Evolutionary conservation across 1,140 invertebrate genomes (phyloP).

Genomic region (Camponotus vicinus): DNA sequence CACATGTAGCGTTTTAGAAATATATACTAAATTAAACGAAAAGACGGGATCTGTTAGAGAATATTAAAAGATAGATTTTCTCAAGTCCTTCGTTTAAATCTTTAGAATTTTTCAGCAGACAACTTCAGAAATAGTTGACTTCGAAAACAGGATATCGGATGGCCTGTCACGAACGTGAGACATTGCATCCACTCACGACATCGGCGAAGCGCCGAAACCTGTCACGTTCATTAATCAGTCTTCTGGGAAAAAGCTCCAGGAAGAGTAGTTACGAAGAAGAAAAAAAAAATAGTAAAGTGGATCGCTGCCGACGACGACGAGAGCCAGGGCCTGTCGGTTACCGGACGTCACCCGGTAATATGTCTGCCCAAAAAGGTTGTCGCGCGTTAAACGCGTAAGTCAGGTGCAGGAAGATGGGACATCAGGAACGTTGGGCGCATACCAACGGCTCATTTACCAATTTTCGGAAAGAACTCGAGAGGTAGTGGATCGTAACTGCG

Average conservation of each 20-base stretch:
- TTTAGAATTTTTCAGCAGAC: neutral
- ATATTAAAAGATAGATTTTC: neutral
- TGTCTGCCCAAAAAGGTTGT: constrained; percentile 42
- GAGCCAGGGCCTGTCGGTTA: neutral
- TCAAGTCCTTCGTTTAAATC: too few relatives aligned
- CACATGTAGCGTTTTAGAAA: neutral
- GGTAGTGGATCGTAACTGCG: neutral
- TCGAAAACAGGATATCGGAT: neutral
- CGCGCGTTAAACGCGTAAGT: constrained; percentile 31
- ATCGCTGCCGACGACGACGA: constrained; percentile 4
- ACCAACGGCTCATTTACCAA: constrained; percentile 58
- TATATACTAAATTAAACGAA: neutral
- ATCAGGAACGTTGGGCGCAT: constrained; percentile 39
- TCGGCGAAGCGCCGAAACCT: constrained; percentile 57
- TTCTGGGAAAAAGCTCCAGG: constrained; percentile 40
- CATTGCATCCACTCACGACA: constrained; percentile 55
- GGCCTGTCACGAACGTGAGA: constrained; percentile 28
- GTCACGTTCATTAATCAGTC: constrained; percentile 65
- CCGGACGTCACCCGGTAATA: constrained; percentile 24
- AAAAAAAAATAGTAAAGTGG: constrained; percentile 42
- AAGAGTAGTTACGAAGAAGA: constrained; percentile 41
- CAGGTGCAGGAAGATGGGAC: constrained; percentile 18
- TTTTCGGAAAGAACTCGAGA: constrained; percentile 41
- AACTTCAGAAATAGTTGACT: constrained; percentile 34
- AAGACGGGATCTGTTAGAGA: neutral